Conservation (phyloP, 2,797 vertebrate species). For the Scolopax bukidnonensis region DNA sequence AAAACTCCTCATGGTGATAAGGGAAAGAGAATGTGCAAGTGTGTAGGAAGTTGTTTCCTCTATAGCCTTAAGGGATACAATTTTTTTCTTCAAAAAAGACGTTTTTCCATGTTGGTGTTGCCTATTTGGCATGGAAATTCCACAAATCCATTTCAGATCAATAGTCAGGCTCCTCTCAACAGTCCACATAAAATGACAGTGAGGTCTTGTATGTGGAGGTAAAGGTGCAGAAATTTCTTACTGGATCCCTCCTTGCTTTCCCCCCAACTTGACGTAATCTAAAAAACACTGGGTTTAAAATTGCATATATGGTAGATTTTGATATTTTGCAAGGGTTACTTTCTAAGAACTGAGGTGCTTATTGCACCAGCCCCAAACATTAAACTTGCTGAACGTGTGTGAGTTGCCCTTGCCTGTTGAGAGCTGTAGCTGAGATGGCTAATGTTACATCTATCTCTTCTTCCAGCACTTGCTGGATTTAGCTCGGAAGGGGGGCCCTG, state of each 20-base stretch:
- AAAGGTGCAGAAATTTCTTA: neutral
- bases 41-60: neutral
- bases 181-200: neutral
- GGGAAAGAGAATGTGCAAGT: neutral
- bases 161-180: neutral
- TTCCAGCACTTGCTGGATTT: constrained; percentile 90
- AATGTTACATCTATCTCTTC: accelerated
- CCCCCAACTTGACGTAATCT: neutral
- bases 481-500: constrained; percentile 87
- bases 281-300: neutral
- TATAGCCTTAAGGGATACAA: neutral
- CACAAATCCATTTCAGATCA: neutral
- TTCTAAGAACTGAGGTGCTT: neutral
- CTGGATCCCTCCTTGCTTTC: neutral
- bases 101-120: neutral
- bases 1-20: accelerated
- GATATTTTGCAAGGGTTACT: neutral
- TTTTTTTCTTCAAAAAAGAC: neutral
- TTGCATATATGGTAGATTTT: accelerated
- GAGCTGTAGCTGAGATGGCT: neutral
- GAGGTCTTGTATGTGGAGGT: neutral
- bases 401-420: neutral
- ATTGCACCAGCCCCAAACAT: accelerated
- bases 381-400: neutral
- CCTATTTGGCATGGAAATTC: accelerated